Percentiles rank a stretch among this genome's conserved stretches.
phyloP scores from a whole-genome alignment of 2,888 invertebrate genomes.

The Cenopis cana region DNA sequence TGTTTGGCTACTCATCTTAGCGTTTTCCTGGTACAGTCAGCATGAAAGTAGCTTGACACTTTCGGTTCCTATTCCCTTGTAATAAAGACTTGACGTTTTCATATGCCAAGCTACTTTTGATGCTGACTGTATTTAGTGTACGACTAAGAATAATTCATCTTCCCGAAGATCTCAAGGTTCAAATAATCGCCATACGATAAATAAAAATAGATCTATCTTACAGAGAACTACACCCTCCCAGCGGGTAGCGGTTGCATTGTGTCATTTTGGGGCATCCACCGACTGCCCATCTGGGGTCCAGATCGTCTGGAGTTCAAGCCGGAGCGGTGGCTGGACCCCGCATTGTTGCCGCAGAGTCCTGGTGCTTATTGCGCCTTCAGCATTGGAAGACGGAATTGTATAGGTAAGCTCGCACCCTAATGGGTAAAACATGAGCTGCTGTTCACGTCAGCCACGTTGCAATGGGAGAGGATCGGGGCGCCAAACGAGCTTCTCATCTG shows the following conservation, averaged over 20 bases:
- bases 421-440: too few relatives aligned
- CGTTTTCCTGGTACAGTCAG: not conserved
- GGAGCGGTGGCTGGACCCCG: slow-evolving; percentile 57
- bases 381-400: slow-evolving; percentile 19
- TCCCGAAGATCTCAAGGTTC: too few relatives aligned
- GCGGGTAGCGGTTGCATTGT: slow-evolving; percentile 54
- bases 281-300: slow-evolving; percentile 58
- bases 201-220: too few relatives aligned
- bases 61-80: too few relatives aligned
- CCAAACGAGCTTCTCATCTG: too few relatives aligned
- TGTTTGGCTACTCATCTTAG: too few relatives aligned
- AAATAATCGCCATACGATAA: too few relatives aligned
- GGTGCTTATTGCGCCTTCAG: slow-evolving; percentile 24
- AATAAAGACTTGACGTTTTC: too few relatives aligned
- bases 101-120: too few relatives aligned
- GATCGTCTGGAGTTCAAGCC: slow-evolving; percentile 56
- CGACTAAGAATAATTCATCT: not conserved
- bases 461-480: too few relatives aligned
- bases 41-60: too few relatives aligned
- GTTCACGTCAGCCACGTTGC: too few relatives aligned
- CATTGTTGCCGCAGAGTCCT: slow-evolving; percentile 11
- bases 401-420: slow-evolving; percentile 15
- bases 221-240: slow-evolving; percentile 55
- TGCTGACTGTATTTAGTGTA: not conserved
- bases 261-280: slow-evolving; percentile 54